Percentiles rank a stretch among this genome's conserved stretches.
These are phyloP conservation scores for Varroa destructor DNA, from an alignment of 1,140 invertebrate species.

Conservation along the genomic window DNA sequence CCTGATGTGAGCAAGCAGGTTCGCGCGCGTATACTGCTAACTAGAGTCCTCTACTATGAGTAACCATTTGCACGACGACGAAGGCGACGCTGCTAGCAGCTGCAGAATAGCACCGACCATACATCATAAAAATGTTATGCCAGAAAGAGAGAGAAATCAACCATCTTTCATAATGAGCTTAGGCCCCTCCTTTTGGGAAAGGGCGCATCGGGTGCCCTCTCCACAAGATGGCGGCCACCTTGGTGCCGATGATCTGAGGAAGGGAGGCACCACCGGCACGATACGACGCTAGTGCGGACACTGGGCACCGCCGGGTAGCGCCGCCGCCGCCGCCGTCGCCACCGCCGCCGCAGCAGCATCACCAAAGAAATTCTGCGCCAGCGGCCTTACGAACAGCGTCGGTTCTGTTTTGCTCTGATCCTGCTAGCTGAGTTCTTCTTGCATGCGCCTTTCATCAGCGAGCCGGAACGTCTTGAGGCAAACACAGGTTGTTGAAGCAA, in stretches of 20 bases:
- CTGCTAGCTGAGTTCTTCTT: no score
- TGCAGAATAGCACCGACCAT: constrained; percentile 23
- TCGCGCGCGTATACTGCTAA: no score
- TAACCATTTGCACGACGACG: constrained; percentile 25
- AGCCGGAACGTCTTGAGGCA: no score
- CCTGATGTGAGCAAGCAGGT: no score
- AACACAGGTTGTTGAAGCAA: no score
- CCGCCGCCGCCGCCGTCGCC: not conserved
- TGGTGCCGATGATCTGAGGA: not conserved
- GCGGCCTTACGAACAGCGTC: no score
- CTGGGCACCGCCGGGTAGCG: not conserved
- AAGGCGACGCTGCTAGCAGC: no score
- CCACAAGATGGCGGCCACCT: constrained; percentile 13
- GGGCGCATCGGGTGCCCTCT: not conserved
- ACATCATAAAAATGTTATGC: constrained; percentile 29
- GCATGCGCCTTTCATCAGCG: no score
- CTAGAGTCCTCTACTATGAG: constrained; percentile 11
- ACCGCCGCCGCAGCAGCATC: not conserved
- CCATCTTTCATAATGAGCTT: constrained; percentile 28
- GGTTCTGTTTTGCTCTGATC: no score
- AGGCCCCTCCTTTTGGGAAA: constrained; percentile 6
- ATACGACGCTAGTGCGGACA: constrained; percentile 1
- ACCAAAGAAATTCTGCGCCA: not conserved
- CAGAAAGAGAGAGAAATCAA: constrained; percentile 22
- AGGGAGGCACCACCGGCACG: not conserved